Evolutionary conservation across 2,888 invertebrate species (phyloP), one percentile per base, ranked within the genome.

Genomic region (Sturmia bella): DNA sequence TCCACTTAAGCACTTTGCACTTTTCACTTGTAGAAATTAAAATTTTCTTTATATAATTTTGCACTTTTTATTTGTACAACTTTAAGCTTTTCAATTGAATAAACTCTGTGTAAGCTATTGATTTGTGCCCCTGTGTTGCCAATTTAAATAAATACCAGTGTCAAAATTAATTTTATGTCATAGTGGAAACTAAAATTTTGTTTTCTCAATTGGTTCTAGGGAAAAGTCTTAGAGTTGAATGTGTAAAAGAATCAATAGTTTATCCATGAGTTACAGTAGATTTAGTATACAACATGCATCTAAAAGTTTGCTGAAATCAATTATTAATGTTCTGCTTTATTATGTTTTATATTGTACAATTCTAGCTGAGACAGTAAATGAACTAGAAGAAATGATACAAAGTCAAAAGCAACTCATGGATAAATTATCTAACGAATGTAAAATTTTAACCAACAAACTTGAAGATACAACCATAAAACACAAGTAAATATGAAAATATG

Each of bases 371-470:
- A 96, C 96, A 91, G 96, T 96, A 92, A 94, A 94, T 93, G 96
- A 95, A 92, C 94, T 97, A 93, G 96, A 96, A 93, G 94, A 94
- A 91, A 95, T 96, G 95, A 94, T 97, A 92, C 95, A 95, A 92
- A 95, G 95, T 92, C 96, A 97, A 94, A 96, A 95, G 94, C 95
- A 95, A 94, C 95, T 96, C 94, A 95, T 96, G 95, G 96, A 96
- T 93, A 96, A 95, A 94, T 94, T 97, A 92, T 96, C 96, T 91
- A 93, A 93, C 91, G 96, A 97, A 93, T 96, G 96, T 93, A 96
- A 95, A 93, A 93, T 93, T 92, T 94, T 97, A 92, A 96, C 96
- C 91, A 93, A 95, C 92, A 96, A 95, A 93, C 94, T 97, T 93
- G 96, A 97, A 93, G 96, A 96, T 92, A 94, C 96, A 91, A 95